Conservation (phyloP, 2,113 vertebrate genomes). For the chimpanzee (Pan troglodytes) region NHGRI_mPanTro3-v2.1_pri NC_072412.2:79980001-79980500, state of each 20-base stretch:
- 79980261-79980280: neutral
- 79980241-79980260: neutral
- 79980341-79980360: neutral
- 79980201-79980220: neutral
- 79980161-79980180: neutral
- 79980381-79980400: neutral
- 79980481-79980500: neutral
- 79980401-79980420: neutral
- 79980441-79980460: neutral
- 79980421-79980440: neutral
- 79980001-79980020: neutral
- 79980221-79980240: neutral
- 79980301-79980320: neutral
- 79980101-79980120: neutral
- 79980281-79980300: neutral
- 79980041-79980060: neutral
- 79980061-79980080: neutral
- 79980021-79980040: neutral
- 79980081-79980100: neutral
- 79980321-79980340: neutral
- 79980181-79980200: neutral
- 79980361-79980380: slow-evolving; percentile 4
- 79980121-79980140: neutral
- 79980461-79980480: neutral
- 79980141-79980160: neutral